Base-by-base conservation (phyloP, 2,113 vertebrate species). In the Heliornis fulica region DNA sequence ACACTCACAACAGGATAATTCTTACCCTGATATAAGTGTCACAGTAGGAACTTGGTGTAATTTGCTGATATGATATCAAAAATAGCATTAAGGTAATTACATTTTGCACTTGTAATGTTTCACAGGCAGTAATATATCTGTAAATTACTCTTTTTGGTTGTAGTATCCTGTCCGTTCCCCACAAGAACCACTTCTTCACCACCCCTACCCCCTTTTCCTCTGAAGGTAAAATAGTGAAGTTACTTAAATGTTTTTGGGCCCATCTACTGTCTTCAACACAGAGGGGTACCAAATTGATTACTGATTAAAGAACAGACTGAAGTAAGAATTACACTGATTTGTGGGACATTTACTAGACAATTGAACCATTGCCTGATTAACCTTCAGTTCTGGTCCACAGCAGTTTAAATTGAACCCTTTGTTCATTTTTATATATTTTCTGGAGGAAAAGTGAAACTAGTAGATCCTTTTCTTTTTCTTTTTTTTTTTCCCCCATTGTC, bases 1-100 rank as follows among this genome's bases (percentile, higher is more conserved):
- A 85, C 93, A 91, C 95, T 96, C 97, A 74, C 97, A 96, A 96
- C 97, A 97, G 97, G 97, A 91, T 98, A 97, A 98, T 97, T 97
- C 96, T 97, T 95, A 97, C 97, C 92, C 95, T 97, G 93, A 97
- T 97, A 63, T 75, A 97, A 97, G 97, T 97, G 96, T 96, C 98
- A 97, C 97, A 82, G 94, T 95, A 90, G 97, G 98, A 91, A 97
- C 95, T 96, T 76, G 2, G 96, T 89, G 60, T 97, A 96, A 98
- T 98, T 98, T 98, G 97, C 97, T 98, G 98, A 98, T 98, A 98
- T 96, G 94, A 97, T 98, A 98, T 98, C 96, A 98, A 98, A 98
- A 98, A 98, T 97, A 98, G 95, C 98, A 98, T 98, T 98, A 98
- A 97, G 96, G 94, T 98, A 98, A 98, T 98, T 98, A 97, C 94